Percentiles rank a stretch among this genome's conserved stretches.
Conservation (phyloP, 2,888 invertebrate genomes). For the Baronia brevicornis region DNA sequence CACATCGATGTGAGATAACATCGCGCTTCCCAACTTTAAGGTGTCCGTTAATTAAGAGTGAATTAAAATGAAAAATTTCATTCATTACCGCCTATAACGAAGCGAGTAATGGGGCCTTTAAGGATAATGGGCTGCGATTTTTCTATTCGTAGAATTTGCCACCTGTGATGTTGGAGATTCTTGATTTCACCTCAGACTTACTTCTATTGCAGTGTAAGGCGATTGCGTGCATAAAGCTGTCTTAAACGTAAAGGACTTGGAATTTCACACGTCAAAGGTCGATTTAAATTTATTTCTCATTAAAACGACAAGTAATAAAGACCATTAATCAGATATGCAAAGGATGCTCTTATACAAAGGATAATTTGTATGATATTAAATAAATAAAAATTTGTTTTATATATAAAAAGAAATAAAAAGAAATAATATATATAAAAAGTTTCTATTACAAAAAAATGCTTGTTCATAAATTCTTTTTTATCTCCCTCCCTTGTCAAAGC, state of each 20-base stretch:
- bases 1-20: constrained; percentile 49
- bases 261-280: constrained; percentile 62
- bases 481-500: no score
- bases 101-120: constrained; percentile 31
- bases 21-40: constrained; percentile 37
- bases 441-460: no score
- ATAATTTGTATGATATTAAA: no score
- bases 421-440: no score
- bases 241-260: constrained; percentile 56
- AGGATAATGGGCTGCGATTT: constrained; percentile 29
- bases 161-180: constrained; percentile 45
- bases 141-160: constrained; percentile 48
- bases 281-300: constrained; percentile 70
- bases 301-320: constrained; percentile 59
- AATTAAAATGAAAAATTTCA: constrained; percentile 58
- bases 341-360: no score
- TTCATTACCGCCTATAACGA: constrained; percentile 46
- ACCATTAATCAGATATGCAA: constrained; percentile 40
- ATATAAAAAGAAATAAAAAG: no score
- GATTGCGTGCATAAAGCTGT: constrained; percentile 55
- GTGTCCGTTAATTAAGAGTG: constrained; percentile 47
- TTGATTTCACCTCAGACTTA: constrained; percentile 34
- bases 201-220: constrained; percentile 37
- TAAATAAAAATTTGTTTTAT: no score
- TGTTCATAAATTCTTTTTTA: no score